Base-by-base conservation (phyloP, 2,888 invertebrate genomes). In the Chrysotoxum bicinctum region DNA sequence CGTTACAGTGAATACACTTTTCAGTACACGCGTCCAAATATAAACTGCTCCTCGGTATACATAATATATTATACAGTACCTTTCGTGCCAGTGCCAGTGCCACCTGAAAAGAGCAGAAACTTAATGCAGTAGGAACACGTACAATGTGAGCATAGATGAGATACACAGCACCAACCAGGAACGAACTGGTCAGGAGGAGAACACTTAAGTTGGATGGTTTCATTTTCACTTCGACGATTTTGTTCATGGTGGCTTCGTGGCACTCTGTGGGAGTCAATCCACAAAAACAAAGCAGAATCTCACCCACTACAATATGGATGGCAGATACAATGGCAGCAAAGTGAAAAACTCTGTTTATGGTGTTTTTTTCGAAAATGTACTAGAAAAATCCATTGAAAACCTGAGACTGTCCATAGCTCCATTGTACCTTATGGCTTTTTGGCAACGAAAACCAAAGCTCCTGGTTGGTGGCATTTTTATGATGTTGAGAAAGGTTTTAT, bases 21-120 rank as follows among this genome's bases (percentile, higher is more conserved):
- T 85, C 85, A 80, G 73, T 85, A 85, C 76, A 77, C 85, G 81
- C 85, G 85, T 85, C 85, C 85, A 85, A 85, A 85, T 85, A 85
- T 85, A 85, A 85, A 85, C 85, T 85, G 85, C 73, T 85, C 60
- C 76, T 58, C 81, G 69, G 76, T 73, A 81, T 81, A 85, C 85
- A 85, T 85, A 85, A 81, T 81, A 85, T 81, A 81, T 85, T 85
- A 85, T 85, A 81, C 76, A 81, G 85, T 85, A 81, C 85, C 85
- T 73, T 50, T 50, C 23, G 76, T 73, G 30, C 16, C 43, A 62
- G 60, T 60, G 40, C 75, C 80, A 85, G 75, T 66, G 72, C 76
- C 81, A 85, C 85, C 85, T 85, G 85, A 85, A 80, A 75, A 58
- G 75, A 83, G 35, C 75, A 35, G 56, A 56, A 79, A 76, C 60